These are phyloP conservation scores for Pantala flavescens DNA, from an alignment of 1,140 invertebrate genomes.

Conservation along the genomic window DNA sequence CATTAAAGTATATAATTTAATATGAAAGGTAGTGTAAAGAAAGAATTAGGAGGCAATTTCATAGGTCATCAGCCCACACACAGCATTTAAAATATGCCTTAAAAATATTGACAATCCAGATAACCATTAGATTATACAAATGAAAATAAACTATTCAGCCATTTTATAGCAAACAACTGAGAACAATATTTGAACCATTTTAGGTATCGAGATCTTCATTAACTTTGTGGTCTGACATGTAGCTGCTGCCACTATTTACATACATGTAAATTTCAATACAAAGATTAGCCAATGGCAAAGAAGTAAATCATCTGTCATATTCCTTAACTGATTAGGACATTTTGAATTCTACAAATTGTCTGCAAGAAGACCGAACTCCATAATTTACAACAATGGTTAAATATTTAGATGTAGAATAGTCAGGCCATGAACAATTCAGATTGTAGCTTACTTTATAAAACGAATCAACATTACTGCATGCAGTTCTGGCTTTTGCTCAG, in stretches of 20 bases:
- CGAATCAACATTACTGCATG: no score
- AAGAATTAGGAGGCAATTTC: background rate
- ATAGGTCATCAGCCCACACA: background rate
- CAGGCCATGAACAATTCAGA: no score
- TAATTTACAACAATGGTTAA: no score
- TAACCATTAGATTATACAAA: background rate
- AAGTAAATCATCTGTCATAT: no score
- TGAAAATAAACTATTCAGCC: background rate
- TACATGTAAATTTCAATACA: background rate
- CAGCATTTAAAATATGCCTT: background rate
- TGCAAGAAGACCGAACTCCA: no score
- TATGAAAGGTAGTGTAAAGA: background rate
- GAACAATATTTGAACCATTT: background rate
- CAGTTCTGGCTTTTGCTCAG: no score
- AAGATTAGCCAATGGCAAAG: no score
- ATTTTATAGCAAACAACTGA: background rate
- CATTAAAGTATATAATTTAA: background rate
- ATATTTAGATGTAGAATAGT: no score
- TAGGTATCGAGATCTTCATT: background rate
- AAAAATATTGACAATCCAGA: background rate
- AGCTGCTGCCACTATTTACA: conserved; percentile 5
- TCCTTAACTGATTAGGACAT: no score
- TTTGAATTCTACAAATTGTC: no score
- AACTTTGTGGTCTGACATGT: background rate
- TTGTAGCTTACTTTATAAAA: no score